A percentile compares a stretch with the other conserved stretches of the same genome.
Conservation (phyloP, 1,140 invertebrate genomes). For the Campoletis sonorensis region DNA sequence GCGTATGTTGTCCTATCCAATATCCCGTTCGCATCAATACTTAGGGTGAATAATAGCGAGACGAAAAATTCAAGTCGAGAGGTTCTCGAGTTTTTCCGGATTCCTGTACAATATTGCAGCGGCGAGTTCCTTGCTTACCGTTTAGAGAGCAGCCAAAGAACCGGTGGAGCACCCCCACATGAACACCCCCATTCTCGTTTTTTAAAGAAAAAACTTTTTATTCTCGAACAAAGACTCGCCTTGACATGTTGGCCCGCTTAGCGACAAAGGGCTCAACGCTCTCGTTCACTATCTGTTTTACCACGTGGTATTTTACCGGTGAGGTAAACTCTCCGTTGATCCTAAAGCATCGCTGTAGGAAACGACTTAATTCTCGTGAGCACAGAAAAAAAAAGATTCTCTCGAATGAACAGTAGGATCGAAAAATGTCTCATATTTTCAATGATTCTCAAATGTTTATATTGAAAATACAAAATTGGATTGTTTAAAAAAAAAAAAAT, state of each 20-base stretch:
- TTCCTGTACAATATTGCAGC: background rate
- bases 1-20: constrained; percentile 5
- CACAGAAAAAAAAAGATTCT: constrained; percentile 4
- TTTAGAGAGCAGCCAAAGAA: background rate
- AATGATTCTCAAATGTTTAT: too few relatives aligned
- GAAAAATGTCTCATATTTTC: too few relatives aligned
- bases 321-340: background rate
- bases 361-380: background rate
- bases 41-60: background rate
- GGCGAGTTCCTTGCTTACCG: background rate
- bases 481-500: too few relatives aligned
- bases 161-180: constrained; percentile 44
- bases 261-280: constrained; percentile 48
- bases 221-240: constrained; percentile 52
- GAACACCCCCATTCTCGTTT: constrained; percentile 52
- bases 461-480: too few relatives aligned
- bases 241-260: constrained; percentile 53
- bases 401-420: too few relatives aligned
- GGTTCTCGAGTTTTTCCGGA: constrained; percentile 24
- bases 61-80: background rate
- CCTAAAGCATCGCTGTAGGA: background rate
- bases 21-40: constrained; percentile 5
- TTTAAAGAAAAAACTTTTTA: constrained; percentile 37
- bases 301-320: constrained; percentile 6
- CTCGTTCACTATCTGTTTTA: background rate